Evolutionary conservation across 2,888 invertebrate genomes (phyloP).

Genomic region (Drymonia ruficornis): DNA sequence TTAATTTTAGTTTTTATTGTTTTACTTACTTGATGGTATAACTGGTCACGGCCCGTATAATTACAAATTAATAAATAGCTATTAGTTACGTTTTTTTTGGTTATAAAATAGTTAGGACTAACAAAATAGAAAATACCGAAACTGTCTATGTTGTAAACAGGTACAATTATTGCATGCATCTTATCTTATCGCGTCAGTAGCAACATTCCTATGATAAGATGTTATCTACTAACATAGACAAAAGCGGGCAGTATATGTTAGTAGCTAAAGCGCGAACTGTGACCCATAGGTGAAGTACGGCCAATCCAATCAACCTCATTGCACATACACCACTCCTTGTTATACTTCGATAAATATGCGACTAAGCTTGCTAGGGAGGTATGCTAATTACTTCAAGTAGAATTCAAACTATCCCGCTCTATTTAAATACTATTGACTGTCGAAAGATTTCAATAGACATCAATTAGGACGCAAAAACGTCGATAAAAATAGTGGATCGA

Average conservation of each 20-base stretch:
- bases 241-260: constrained; percentile 37
- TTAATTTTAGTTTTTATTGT: no score
- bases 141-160: not conserved
- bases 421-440: constrained; percentile 3
- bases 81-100: no score
- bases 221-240: constrained; percentile 21
- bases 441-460: constrained; percentile 13
- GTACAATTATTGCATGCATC: not conserved
- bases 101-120: no score
- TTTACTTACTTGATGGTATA: no score
- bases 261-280: constrained; percentile 48
- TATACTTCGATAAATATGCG: constrained; percentile 38
- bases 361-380: constrained; percentile 11
- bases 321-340: constrained; percentile 33
- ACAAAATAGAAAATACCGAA: no score
- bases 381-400: constrained; percentile 11
- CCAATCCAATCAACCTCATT: constrained; percentile 60
- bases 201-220: constrained; percentile 1
- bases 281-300: constrained; percentile 52
- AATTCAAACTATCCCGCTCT: not conserved
- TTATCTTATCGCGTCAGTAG: not conserved
- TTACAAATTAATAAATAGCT: no score
- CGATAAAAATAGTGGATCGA: constrained; percentile 31
- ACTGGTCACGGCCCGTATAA: no score
- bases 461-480: constrained; percentile 19